phyloP scores from a whole-genome alignment of 1,140 invertebrate species.

The Condylostylus longicornis region DNA sequence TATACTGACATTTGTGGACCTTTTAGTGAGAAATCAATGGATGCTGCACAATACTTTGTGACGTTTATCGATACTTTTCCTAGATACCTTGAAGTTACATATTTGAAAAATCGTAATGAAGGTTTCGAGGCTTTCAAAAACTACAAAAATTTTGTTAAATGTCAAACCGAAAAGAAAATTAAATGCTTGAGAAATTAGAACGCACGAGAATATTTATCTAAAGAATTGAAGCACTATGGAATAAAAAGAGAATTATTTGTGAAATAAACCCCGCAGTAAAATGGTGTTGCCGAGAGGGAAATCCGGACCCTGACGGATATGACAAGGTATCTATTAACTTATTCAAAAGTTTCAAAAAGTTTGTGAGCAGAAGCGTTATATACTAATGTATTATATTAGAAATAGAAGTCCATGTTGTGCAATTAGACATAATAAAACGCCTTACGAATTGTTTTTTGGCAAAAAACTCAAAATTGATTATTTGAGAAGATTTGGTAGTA shows the following conservation, averaged over 20 bases:
- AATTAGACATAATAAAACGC: background rate
- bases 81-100: constrained; percentile 22
- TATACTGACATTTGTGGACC: constrained; percentile 31
- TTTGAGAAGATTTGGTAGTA: background rate
- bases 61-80: constrained; percentile 28
- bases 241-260: background rate
- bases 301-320: background rate
- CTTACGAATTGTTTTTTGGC: background rate
- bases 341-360: background rate
- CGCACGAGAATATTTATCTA: background rate
- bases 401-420: background rate
- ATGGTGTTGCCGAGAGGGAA: background rate
- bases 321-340: background rate
- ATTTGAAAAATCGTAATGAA: constrained; percentile 17
- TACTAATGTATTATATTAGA: background rate
- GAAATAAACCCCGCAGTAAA: background rate
- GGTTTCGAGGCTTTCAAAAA: background rate
- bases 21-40: constrained; percentile 18
- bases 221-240: background rate
- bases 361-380: background rate
- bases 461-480: background rate
- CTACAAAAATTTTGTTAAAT: background rate
- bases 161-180: background rate
- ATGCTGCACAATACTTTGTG: constrained; percentile 23
- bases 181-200: background rate